Percentiles rank a stretch among this genome's conserved stretches.
Conservation (phyloP, 2,888 invertebrate genomes). For the Agapetus fuscipes region DNA sequence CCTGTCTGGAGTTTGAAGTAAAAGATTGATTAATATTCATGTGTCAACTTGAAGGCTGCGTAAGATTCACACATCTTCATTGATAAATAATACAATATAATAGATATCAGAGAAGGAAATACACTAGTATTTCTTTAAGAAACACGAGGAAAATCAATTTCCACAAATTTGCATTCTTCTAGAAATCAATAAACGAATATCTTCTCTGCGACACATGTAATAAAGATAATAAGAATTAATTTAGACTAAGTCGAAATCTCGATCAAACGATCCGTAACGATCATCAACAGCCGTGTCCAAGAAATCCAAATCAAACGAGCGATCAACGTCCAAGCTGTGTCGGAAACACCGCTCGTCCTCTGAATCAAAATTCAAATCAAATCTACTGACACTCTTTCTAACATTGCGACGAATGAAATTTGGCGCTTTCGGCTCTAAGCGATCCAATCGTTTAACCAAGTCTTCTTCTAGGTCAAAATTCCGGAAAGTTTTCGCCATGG, state of each 20-base stretch:
- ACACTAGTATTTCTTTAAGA: too few species aligned
- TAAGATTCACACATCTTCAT: too few species aligned
- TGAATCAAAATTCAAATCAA: constrained; percentile 20
- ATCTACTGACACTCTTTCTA: constrained; percentile 18
- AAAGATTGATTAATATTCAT: too few species aligned
- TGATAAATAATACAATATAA: too few species aligned
- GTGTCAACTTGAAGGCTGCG: too few species aligned
- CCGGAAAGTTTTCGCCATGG: constrained; percentile 12
- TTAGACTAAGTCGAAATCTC: constrained; percentile 21
- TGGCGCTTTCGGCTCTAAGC: constrained; percentile 17
- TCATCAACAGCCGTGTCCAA: constrained; percentile 41
- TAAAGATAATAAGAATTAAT: too few species aligned
- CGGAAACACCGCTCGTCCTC: constrained; percentile 25
- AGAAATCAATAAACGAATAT: too few species aligned
- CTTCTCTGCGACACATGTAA: too few species aligned
- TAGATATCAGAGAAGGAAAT: too few species aligned
- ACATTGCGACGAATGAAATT: constrained; percentile 15
- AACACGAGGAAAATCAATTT: too few species aligned
- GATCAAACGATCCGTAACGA: constrained; percentile 21
- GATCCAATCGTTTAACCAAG: constrained; percentile 17
- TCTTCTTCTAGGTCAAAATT: constrained; percentile 32
- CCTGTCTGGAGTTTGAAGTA: too few species aligned
- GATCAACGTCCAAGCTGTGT: constrained; percentile 43
- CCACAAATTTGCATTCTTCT: too few species aligned
- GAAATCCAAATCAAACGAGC: constrained; percentile 36